These are phyloP conservation scores for Amblyjoppa fuscipennis DNA, from an alignment of 2,888 invertebrate genomes.

Conservation along the genomic window DNA sequence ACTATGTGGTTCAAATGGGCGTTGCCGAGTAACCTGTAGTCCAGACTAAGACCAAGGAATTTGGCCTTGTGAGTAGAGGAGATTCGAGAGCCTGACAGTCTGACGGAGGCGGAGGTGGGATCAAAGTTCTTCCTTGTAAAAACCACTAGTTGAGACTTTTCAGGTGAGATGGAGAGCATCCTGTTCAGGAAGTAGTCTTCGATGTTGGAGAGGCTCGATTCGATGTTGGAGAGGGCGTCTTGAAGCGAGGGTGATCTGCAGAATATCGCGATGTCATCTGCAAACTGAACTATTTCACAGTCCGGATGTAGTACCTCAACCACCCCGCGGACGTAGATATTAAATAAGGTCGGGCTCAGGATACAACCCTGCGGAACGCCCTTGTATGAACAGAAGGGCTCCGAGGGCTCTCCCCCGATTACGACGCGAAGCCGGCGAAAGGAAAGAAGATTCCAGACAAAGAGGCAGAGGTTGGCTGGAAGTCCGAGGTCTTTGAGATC, in stretches of 20 bases:
- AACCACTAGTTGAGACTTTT: neutral
- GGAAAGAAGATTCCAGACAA: constrained; percentile 46
- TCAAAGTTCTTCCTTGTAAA: constrained; percentile 22
- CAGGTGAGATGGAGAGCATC: neutral
- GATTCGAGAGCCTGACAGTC: neutral
- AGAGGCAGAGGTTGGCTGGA: constrained; percentile 5
- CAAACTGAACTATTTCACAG: constrained; percentile 18
- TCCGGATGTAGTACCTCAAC: neutral
- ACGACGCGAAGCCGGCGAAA: neutral
- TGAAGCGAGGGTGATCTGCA: neutral
- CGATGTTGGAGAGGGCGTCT: neutral
- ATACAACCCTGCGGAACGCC: constrained; percentile 45
- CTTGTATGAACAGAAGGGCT: neutral
- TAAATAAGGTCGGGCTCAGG: constrained; percentile 32
- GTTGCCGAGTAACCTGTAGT: constrained; percentile 3
- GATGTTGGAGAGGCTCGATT: neutral
- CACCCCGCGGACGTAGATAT: neutral
- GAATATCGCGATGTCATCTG: constrained; percentile 22
- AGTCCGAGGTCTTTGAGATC: constrained; percentile 13
- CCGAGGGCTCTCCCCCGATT: constrained; percentile 13
- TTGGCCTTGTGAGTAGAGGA: neutral
- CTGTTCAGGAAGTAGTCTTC: neutral
- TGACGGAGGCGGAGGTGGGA: neutral
- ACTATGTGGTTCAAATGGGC: neutral
- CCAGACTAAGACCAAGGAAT: constrained; percentile 19